Percentiles rank a stretch among this genome's conserved stretches.
These are phyloP conservation scores for Mormyrus iriodes DNA, from an alignment of 2,113 vertebrate genomes.

Conservation along the genomic window DNA sequence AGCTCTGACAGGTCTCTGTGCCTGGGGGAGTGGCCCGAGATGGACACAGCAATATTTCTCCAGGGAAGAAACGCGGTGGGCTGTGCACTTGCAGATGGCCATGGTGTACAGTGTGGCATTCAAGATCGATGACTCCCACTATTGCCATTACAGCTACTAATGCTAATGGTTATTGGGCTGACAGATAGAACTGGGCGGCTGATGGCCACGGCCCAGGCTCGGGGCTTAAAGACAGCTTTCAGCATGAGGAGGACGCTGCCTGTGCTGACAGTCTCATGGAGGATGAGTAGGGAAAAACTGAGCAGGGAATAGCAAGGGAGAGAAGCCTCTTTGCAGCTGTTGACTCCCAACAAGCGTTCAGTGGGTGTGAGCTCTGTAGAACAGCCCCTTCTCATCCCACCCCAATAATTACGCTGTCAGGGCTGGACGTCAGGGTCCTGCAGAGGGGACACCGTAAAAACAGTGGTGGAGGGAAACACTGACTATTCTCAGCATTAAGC, in stretches of 20 bases:
- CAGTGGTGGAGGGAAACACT: constrained; percentile 59
- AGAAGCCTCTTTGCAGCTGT: constrained; percentile 63
- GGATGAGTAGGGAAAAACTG: constrained; percentile 7
- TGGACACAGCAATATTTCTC: neutral
- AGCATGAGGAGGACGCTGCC: neutral
- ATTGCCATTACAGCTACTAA: neutral
- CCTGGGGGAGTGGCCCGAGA: neutral
- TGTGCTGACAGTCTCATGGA: neutral
- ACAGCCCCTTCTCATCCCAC: constrained; percentile 66
- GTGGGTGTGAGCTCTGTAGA: constrained; percentile 68
- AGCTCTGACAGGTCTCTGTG: neutral
- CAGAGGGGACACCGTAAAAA: constrained; percentile 63
- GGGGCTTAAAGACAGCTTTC: constrained; percentile 13
- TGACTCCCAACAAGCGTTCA: constrained; percentile 50
- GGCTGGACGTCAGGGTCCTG: constrained; percentile 55
- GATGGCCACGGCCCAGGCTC: neutral
- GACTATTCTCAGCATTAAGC: constrained; percentile 60
- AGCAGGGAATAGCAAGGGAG: neutral
- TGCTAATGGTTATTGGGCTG: constrained; percentile 5
- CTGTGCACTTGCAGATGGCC: neutral
- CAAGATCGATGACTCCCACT: neutral
- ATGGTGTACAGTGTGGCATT: neutral
- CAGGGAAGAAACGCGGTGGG: neutral
- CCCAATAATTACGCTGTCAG: constrained; percentile 78
- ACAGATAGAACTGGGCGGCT: neutral